These are phyloP conservation scores for Eumeta japonica DNA, from an alignment of 1,140 invertebrate genomes.

Conservation along the genomic window DNA sequence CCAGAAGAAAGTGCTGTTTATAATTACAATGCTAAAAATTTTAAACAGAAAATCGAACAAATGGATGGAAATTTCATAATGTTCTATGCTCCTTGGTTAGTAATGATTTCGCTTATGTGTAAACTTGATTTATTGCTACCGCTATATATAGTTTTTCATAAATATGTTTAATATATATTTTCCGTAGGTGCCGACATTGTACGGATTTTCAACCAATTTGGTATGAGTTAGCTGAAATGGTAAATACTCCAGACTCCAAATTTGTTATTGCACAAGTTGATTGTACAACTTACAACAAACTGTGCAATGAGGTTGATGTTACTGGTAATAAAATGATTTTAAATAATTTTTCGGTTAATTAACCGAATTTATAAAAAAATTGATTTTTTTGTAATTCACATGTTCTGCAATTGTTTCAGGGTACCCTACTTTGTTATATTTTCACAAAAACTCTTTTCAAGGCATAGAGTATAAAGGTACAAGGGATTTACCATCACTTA, in stretches of 20 bases:
- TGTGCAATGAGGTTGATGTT: constrained; percentile 46
- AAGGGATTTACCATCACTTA: constrained; percentile 41
- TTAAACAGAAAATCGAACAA: constrained; percentile 38
- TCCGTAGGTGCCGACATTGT: constrained; percentile 41
- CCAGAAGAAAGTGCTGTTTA: constrained; percentile 36
- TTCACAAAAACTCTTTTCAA: constrained; percentile 38
- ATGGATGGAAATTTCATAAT: constrained; percentile 50
- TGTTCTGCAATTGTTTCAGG: constrained; percentile 24
- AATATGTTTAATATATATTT: constrained; percentile 5
- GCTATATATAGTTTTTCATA: constrained; percentile 2
- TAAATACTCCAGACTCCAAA: constrained; percentile 42
- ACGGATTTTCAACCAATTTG: constrained; percentile 43
- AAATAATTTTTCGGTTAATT: neutral
- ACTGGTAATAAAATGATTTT: constrained; percentile 25
- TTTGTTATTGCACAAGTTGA: constrained; percentile 50
- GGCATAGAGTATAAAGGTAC: constrained; percentile 43
- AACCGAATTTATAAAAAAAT: neutral
- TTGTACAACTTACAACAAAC: constrained; percentile 34
- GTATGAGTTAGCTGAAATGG: constrained; percentile 35
- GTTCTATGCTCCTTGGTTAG: constrained; percentile 48
- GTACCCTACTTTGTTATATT: constrained; percentile 43
- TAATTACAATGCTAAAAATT: constrained; percentile 39
- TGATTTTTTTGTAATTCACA: neutral
- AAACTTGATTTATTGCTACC: no score
- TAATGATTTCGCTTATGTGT: no score